Conservation (phyloP, 2,113 vertebrate genomes). For the Natator depressus region DNA sequence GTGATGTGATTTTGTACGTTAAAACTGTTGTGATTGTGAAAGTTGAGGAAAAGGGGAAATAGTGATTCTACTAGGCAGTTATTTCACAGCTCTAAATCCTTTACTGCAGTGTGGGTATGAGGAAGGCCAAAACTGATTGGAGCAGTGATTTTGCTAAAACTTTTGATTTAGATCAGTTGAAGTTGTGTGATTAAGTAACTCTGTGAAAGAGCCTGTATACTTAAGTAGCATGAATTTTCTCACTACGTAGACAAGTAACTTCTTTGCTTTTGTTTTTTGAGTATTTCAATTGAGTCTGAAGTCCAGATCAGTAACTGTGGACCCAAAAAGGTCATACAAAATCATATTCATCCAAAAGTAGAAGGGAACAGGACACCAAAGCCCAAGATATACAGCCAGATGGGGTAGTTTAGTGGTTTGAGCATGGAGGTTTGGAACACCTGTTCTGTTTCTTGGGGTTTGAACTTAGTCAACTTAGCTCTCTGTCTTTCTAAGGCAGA, state of each 20-base stretch:
- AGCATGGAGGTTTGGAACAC: background rate
- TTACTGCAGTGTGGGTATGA: accelerated
- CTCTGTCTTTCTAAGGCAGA: background rate
- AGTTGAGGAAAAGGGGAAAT: background rate
- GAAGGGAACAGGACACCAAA: background rate
- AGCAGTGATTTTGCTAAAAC: accelerated
- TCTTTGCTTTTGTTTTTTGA: accelerated
- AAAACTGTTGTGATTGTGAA: background rate
- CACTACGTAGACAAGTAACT: accelerated
- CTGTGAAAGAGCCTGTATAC: accelerated
- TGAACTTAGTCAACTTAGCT: background rate
- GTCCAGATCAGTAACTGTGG: accelerated
- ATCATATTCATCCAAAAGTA: background rate
- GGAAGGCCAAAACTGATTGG: accelerated
- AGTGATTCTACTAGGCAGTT: accelerated
- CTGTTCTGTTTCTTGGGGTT: background rate
- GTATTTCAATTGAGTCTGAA: accelerated
- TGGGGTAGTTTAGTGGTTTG: background rate
- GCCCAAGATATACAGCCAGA: background rate
- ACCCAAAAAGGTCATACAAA: background rate
- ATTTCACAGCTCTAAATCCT: background rate
- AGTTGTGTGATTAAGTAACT: accelerated
- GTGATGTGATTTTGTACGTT: accelerated
- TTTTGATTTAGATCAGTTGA: accelerated
- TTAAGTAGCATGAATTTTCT: accelerated